phyloP scores from a whole-genome alignment of 2,888 invertebrate genomes.

The Chymomyza amoena region DNA sequence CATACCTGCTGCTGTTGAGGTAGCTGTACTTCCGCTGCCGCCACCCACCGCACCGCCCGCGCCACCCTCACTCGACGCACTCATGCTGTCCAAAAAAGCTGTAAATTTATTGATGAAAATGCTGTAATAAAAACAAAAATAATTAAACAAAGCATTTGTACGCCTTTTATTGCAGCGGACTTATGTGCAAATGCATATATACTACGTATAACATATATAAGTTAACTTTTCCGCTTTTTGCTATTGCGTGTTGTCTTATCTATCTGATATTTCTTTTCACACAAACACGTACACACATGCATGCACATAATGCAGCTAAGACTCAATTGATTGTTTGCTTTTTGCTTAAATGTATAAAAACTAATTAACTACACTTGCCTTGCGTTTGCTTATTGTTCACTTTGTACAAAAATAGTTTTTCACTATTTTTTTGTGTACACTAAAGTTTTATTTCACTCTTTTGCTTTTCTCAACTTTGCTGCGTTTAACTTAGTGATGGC shows the following conservation, averaged over 20 bases:
- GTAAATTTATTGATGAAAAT: slow-evolving; percentile 63
- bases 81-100: slow-evolving; percentile 68
- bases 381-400: not conserved
- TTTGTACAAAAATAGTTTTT: not conserved
- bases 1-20: slow-evolving; percentile 68
- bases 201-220: not conserved
- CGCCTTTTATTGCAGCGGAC: too few species aligned
- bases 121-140: slow-evolving; percentile 37
- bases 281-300: slow-evolving; percentile 2
- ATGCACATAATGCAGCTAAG: not conserved
- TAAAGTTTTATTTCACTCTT: not conserved
- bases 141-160: not conserved
- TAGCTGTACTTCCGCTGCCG: slow-evolving; percentile 61
- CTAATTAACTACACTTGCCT: not conserved
- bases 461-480: not conserved
- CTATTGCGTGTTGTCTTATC: slow-evolving; percentile 51
- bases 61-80: slow-evolving; percentile 64
- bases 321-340: not conserved
- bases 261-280: slow-evolving; percentile 10
- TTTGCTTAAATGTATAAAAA: not conserved
- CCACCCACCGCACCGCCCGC: slow-evolving; percentile 60
- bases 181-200: not conserved
- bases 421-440: not conserved
- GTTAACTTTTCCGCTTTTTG: not conserved
- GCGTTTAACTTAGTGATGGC: not conserved